These are phyloP conservation scores for Peromyscus leucopus DNA, from an alignment of 2,113 vertebrate genomes.

Conservation along the genomic window DNA sequence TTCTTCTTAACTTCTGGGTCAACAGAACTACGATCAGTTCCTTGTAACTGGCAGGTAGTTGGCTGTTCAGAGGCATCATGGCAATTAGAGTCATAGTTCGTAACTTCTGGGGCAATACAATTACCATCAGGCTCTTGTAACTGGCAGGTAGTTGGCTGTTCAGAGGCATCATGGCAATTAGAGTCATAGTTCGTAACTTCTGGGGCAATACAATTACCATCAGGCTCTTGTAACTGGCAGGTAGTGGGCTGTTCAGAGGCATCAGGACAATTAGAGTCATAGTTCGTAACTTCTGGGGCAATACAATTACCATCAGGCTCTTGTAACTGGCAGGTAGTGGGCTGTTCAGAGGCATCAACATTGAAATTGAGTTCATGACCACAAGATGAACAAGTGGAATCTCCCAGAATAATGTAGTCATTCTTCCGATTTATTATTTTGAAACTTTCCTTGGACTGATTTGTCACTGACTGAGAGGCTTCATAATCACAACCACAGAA, in stretches of 20 bases:
- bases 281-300: constrained; percentile 86
- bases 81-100: constrained; percentile 81
- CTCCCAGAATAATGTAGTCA: constrained; percentile 86
- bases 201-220: constrained; percentile 85
- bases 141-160: constrained; percentile 66
- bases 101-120: constrained; percentile 86
- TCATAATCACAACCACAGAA: constrained; percentile 85
- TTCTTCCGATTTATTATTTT: constrained; percentile 90
- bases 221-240: constrained; percentile 78
- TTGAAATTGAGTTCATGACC: constrained; percentile 85
- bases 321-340: constrained; percentile 80
- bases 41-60: constrained; percentile 78
- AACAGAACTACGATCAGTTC: constrained; percentile 83
- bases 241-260: constrained; percentile 20
- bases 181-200: constrained; percentile 86
- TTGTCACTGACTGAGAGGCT: constrained; percentile 79
- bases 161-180: background rate
- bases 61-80: no score
- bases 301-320: constrained; percentile 82
- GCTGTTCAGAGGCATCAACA: constrained; percentile 70
- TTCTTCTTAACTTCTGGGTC: constrained; percentile 87
- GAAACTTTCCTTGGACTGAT: constrained; percentile 81
- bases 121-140: constrained; percentile 81
- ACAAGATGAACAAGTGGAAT: constrained; percentile 80
- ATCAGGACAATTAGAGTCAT: constrained; percentile 71